Evolutionary conservation across 1,140 invertebrate species (phyloP), one percentile per base, ranked within the genome.

Genomic region (Liolophura sinensis): DNA sequence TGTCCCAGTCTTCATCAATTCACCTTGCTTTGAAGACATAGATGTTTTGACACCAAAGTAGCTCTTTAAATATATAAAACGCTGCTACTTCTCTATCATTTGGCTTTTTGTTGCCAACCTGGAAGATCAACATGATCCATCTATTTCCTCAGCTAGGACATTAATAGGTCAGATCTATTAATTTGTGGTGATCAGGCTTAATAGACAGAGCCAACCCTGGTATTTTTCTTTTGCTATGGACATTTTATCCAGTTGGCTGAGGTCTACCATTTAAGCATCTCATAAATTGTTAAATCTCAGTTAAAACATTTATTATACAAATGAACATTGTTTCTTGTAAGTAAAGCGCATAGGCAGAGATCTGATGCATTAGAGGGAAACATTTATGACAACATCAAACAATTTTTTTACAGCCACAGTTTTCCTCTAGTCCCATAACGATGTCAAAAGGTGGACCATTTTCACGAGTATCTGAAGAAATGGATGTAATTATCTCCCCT

Each of bases 341-440:
- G 62, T 59, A 15, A 50, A 11, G 24, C 18, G 15, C 31, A 40
- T 40, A 40, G 31, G 9, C 9, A 40, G 22, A 14, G 15, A 31
- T 1, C 24, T 27, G 46, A 18, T 40, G 46, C 12, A 31, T 18
- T 20, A 25, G 12, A 27, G 12, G 24, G 1, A 14, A 27, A 60
- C 58, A 16, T 22, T n/a, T 59, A 22, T 18, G 22, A 25, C 57
- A 12, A 3, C 49, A 11, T 24, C 56, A 3, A 47, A 51, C 40
- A 51, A 52, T 51, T 31, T 12, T 48, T 16, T 20, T 22, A 18
- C 66, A 75, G 69, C 62, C 63, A 56, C 77, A 79, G 65, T 79
- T 81, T 73, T 78, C 79, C 22, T 81, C 79, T 52, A 81, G 79
- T 75, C 79, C 79, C 12, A 81, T 81, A 55, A 71, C 67, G 27